Evolutionary conservation across 2,797 vertebrate species (phyloP), one percentile per base, ranked within the genome.

Genomic region (Jordanella pulchra): DNA sequence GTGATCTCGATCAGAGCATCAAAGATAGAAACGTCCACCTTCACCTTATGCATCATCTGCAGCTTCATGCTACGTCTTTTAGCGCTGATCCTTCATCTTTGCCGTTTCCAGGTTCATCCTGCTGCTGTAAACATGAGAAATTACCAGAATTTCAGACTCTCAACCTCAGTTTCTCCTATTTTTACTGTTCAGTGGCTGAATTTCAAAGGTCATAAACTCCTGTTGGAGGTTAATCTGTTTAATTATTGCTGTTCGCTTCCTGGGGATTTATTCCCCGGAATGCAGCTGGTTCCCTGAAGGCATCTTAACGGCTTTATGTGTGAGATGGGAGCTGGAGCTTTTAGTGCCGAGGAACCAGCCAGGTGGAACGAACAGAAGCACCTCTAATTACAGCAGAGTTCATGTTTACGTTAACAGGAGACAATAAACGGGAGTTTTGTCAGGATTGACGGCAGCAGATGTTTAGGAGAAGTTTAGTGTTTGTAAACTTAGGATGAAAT

Each of bases 151-250:
- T n/a, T 51, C 25, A 44, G 18, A 17, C 45, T 13, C 30, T 35
- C 6, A 35, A 35, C 5, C 14, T 1, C 50, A 11, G 18, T 28
- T 30, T 27, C 13, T 72, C 63, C 64, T 69, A n/a, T 44, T 58
- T 27, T 71, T 79, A 71, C 67, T 67, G 18, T 85, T 81, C 28
- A 83, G 25, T 64, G 69, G 9, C 58, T 11, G 18, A 42, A 44
- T 44, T 82, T 81, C 78, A 77, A 66, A 85, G 83, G 79, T 81
- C 64, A 2, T 32, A 68, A 85, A 42, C 85, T 77, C 60, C 42
- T 73, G 13, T 18, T 48, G 72, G 77, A 85, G 84, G 85, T 81
- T 81, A 85, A 77, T 69, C 72, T 69, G 44, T 86, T 85, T 80
- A 80, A 88, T 77, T n/a, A 48, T 82, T 47, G 48, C 39, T 65